Percentiles rank a stretch among this genome's conserved stretches.
These are phyloP conservation scores for Characodon lateralis DNA, from an alignment of 2,797 vertebrate genomes.

Conservation along the genomic window DNA sequence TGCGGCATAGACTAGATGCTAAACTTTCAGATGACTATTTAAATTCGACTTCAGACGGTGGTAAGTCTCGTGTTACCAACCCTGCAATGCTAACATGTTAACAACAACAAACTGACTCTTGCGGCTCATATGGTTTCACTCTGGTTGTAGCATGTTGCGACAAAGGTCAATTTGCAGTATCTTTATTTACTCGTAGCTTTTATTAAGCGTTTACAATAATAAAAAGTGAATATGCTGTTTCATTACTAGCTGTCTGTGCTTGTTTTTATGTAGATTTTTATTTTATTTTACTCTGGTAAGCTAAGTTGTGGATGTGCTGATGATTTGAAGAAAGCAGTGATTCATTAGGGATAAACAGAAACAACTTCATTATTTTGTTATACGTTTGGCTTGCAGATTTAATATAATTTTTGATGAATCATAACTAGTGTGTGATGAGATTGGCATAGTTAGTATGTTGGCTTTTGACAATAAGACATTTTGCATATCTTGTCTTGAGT, in stretches of 20 bases:
- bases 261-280: background rate
- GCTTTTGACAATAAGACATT: background rate
- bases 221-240: background rate
- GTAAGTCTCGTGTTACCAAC: slow-evolving; percentile 64
- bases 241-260: background rate
- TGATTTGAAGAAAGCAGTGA: background rate
- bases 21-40: slow-evolving; percentile 45
- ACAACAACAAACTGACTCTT: slow-evolving; percentile 67
- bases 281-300: background rate
- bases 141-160: slow-evolving; percentile 35
- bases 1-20: slow-evolving; percentile 66
- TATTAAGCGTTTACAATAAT: background rate
- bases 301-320: background rate
- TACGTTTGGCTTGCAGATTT: background rate
- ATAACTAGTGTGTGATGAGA: background rate
- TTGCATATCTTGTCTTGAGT: background rate
- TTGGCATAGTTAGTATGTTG: background rate
- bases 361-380: background rate
- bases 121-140: slow-evolving; percentile 28
- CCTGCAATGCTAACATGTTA: slow-evolving; percentile 40
- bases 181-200: background rate
- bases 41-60: slow-evolving; percentile 67
- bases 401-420: background rate
- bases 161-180: slow-evolving; percentile 46
- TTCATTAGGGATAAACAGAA: background rate